Evolutionary conservation across 1,140 invertebrate genomes (phyloP), one percentile per base, ranked within the genome.

Genomic region (Neodiprion virginianus): DNA sequence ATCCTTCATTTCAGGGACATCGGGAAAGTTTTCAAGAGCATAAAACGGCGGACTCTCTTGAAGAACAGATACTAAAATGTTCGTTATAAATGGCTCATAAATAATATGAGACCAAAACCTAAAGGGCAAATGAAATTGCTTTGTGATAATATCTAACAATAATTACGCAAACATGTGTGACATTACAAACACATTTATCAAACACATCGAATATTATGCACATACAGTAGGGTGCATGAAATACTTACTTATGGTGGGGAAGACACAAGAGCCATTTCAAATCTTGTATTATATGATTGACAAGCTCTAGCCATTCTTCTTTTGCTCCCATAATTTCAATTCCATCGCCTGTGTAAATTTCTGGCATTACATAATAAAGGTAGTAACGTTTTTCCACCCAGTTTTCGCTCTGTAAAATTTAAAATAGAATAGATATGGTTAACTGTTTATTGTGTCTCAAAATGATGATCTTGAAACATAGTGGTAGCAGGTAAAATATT

Each of bases 31-130:
- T 69, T 90, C 85, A 14, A 90, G 80, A 72, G 91, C 85, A 86
- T 94, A 94, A 77, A 92, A 93, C 4, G 93, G 93, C 77, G 92
- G 93, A 7, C 92, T 91, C 76, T 93, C 91, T 87, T 94, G 92
- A 11, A 96, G 87, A 83, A 95, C 95, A 28, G 91, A 93, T 74
- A 93, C 90, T 72, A 96, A 78, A 17, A 90, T 88, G 70, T 92
- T 88, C 84, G 94, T 91, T 75, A 94, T 91, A 4, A 89, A 86
- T 10, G 90, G 84, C 79, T 95, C 92, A 85, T 92, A 93, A 23
- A 95, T 81, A 79, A 96, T 87, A 84, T 94, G 93, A 23, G 94
- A 96, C 95, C 95, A 96, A 88, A 96, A 96, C 82, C 93, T 95
- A 81, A 77, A 90, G 89, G 83, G 80, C 84, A 72, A 74, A 77